These are phyloP conservation scores for Macrosoma leucophasiata DNA, from an alignment of 2,888 invertebrate genomes.

Conservation along the genomic window DNA sequence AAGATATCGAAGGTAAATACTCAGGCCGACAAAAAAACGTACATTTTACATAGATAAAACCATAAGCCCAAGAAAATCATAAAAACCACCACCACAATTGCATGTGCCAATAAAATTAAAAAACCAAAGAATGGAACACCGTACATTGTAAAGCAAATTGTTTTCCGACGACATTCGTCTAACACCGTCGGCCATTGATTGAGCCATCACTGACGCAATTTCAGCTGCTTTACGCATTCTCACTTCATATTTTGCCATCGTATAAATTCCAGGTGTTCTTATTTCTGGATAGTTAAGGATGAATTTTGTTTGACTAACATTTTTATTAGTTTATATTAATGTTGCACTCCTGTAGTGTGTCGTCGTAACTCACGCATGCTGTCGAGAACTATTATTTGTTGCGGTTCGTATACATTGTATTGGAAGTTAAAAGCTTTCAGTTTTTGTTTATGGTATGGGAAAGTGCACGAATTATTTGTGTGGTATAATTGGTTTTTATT, in stretches of 20 bases:
- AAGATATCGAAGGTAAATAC: too few species aligned
- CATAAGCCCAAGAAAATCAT: too few species aligned
- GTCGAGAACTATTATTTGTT: constrained; percentile 69
- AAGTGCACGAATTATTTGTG: constrained; percentile 39
- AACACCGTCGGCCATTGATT: constrained; percentile 60
- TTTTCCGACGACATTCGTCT: constrained; percentile 60
- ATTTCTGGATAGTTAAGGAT: too few species aligned
- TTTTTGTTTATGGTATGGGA: constrained; percentile 50
- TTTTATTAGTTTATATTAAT: constrained; percentile 12
- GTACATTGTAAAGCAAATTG: constrained; percentile 66
- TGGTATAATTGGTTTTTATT: constrained; percentile 33
- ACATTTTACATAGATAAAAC: too few species aligned
- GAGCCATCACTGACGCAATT: constrained; percentile 63
- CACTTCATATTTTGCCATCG: constrained; percentile 23
- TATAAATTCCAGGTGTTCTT: too few species aligned
- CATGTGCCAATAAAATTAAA: constrained; percentile 11
- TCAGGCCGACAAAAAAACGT: too few species aligned
- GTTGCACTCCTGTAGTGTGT: constrained; percentile 47
- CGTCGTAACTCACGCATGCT: constrained; percentile 62
- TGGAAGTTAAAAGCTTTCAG: constrained; percentile 51
- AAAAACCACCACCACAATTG: too few species aligned
- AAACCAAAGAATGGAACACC: constrained; percentile 28
- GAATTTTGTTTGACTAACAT: too few species aligned
- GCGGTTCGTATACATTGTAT: constrained; percentile 65
- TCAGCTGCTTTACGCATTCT: constrained; percentile 52